Evolutionary conservation across 2,113 vertebrate genomes (phyloP).

Genomic region (Lepus timidus): DNA sequence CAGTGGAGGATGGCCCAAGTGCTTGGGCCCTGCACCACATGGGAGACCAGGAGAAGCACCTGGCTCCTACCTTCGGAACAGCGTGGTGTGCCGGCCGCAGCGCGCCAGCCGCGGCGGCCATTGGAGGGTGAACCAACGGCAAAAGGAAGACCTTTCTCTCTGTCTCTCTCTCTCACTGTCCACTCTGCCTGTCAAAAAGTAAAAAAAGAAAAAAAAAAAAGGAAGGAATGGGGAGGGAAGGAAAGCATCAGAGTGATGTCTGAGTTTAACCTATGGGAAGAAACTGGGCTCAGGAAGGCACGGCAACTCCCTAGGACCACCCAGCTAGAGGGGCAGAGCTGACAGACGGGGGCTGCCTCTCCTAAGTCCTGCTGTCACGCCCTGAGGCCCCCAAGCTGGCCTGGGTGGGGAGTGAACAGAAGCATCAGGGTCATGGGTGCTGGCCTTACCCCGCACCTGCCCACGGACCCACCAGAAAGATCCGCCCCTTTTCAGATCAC

Average conservation of each 20-base stretch:
- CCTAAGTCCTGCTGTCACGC: rapidly evolving
- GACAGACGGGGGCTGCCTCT: background rate
- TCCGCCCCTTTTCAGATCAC: background rate
- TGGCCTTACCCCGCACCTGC: background rate
- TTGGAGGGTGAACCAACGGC: too few relatives aligned
- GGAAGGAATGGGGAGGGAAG: background rate
- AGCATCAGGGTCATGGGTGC: too few relatives aligned
- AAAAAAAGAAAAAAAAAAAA: too few relatives aligned
- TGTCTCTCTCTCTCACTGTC: too few relatives aligned
- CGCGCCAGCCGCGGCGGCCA: too few relatives aligned
- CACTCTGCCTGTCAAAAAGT: too few relatives aligned
- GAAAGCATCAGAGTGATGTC: background rate
- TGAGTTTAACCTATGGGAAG: background rate
- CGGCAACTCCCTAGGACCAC: background rate
- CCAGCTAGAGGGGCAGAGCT: background rate
- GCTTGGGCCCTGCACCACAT: too few relatives aligned
- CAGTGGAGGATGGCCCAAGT: too few relatives aligned
- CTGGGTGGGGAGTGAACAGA: background rate
- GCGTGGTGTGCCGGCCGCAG: too few relatives aligned
- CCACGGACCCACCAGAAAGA: rapidly evolving
- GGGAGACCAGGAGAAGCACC: too few relatives aligned
- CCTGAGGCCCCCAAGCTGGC: background rate
- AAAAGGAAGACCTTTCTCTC: too few relatives aligned
- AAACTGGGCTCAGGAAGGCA: background rate
- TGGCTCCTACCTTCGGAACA: too few relatives aligned